Evolutionary conservation across 2,888 invertebrate species (phyloP).

Genomic region (Drosophila borborema): DNA sequence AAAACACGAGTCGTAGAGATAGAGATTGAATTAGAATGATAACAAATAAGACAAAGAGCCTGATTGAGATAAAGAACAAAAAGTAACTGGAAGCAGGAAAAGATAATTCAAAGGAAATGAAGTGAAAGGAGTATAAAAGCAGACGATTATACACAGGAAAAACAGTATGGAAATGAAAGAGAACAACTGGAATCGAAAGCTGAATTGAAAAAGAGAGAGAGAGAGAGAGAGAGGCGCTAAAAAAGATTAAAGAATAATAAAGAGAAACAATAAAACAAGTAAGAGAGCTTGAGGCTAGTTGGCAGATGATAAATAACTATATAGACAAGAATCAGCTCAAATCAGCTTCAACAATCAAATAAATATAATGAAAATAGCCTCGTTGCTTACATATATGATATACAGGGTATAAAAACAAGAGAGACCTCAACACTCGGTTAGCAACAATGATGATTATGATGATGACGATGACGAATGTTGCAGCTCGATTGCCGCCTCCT

Average conservation of each 20-base stretch:
- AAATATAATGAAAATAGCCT: neutral
- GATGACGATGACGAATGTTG: constrained; percentile 73
- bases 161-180: neutral
- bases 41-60: neutral
- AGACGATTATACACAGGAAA: neutral
- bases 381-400: neutral
- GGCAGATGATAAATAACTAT: neutral
- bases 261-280: neutral
- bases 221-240: too few species aligned
- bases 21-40: neutral
- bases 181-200: neutral
- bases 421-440: constrained; percentile 44
- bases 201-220: neutral
- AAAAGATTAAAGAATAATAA: too few species aligned
- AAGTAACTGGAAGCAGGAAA: too few species aligned
- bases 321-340: neutral
- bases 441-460: constrained; percentile 42
- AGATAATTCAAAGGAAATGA: neutral
- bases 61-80: neutral
- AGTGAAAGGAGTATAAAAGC: neutral
- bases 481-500: constrained; percentile 45
- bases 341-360: neutral
- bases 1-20: neutral
- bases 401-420: constrained; percentile 19
- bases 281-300: too few species aligned